Evolutionary conservation across 2,797 vertebrate species (phyloP).

Genomic region (Pseudomugil gertrudae): DNA sequence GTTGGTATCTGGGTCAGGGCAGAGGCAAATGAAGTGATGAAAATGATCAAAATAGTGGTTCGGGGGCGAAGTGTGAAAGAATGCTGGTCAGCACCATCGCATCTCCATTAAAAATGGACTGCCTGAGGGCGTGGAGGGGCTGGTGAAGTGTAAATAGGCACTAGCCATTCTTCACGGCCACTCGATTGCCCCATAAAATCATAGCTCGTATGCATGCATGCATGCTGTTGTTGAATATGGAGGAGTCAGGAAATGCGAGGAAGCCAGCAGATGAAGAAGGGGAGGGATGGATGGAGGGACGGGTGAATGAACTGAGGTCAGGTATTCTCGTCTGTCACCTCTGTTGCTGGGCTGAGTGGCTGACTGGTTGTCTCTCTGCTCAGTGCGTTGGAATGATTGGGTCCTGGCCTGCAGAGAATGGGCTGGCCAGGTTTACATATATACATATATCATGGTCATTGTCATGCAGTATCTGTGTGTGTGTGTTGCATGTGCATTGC

Average conservation of each 20-base stretch:
- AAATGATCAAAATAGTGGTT: constrained; percentile 77
- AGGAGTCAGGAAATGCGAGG: constrained; percentile 64
- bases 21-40: constrained; percentile 78
- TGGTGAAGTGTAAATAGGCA: constrained; percentile 46
- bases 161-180: constrained; percentile 66
- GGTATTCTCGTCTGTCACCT: constrained; percentile 73
- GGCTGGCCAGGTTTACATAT: constrained; percentile 75
- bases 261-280: constrained; percentile 47
- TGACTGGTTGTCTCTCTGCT: constrained; percentile 73
- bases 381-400: constrained; percentile 71
- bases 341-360: constrained; percentile 60
- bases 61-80: constrained; percentile 43
- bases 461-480: constrained; percentile 51
- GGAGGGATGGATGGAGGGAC: constrained; percentile 52
- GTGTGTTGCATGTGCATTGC: constrained; percentile 35
- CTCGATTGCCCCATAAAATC: constrained; percentile 59
- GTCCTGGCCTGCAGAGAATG: constrained; percentile 75
- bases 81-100: constrained; percentile 71
- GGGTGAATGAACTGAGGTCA: constrained; percentile 70
- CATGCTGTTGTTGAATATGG: constrained; percentile 69
- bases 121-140: constrained; percentile 55
- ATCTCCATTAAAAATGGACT: constrained; percentile 67
- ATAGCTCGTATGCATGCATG: constrained; percentile 66
- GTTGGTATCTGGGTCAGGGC: constrained; percentile 87
- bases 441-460: constrained; percentile 79